Conservation (phyloP, 2,888 invertebrate species). For the Prenolepis imparis region DNA sequence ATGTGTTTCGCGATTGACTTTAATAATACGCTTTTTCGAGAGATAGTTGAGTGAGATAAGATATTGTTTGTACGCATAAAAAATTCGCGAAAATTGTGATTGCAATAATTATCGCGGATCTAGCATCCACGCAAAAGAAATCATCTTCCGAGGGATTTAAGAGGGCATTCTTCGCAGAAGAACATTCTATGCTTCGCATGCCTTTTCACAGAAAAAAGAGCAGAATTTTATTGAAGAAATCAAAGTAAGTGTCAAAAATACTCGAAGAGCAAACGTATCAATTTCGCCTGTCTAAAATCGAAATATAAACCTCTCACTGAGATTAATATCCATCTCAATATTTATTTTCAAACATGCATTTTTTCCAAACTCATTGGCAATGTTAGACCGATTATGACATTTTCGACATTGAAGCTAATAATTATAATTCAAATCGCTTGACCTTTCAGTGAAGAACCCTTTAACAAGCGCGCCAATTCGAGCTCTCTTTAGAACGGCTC, state of each 20-base stretch:
- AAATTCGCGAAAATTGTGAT: neutral
- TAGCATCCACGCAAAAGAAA: neutral
- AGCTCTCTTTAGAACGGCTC: slow-evolving; percentile 66
- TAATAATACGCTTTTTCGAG: neutral
- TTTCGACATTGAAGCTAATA: slow-evolving; percentile 67
- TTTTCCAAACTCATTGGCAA: neutral
- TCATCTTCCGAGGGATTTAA: neutral
- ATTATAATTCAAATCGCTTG: slow-evolving; percentile 73
- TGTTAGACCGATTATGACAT: slow-evolving; percentile 71
- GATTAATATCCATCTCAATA: neutral
- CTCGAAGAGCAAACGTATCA: neutral
- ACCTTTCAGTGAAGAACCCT: slow-evolving; percentile 66
- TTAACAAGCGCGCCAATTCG: slow-evolving; percentile 67
- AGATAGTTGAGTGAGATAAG: slow-evolving; percentile 7
- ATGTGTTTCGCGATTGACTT: slow-evolving; percentile 2
- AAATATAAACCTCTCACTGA: neutral
- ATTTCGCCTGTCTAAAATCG: neutral
- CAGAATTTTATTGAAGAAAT: neutral
- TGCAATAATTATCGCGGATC: neutral
- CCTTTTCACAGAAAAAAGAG: neutral
- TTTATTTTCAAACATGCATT: neutral
- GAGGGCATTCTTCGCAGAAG: neutral
- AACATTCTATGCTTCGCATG: neutral
- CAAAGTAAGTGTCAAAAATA: slow-evolving; percentile 27
- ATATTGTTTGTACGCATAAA: neutral